Percentiles rank a stretch among this genome's conserved stretches.
Evolutionary conservation across 2,888 invertebrate species (phyloP).

Genomic region (Vandiemenella viatica): DNA sequence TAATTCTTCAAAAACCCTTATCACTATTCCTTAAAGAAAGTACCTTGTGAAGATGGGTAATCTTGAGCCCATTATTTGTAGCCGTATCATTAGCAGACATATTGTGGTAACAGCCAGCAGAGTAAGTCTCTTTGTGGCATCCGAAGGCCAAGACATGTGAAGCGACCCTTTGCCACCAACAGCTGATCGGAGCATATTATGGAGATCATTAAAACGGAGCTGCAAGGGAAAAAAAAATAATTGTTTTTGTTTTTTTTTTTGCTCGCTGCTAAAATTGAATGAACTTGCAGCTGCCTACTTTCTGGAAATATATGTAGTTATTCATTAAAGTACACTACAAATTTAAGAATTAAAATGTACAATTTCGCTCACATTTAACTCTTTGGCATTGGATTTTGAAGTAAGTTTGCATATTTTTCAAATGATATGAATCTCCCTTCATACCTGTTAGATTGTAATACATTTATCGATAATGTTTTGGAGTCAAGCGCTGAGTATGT

Average conservation of each 20-base stretch:
- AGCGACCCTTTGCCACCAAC: constrained; percentile 38
- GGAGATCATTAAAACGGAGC: constrained; percentile 35
- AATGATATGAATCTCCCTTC: too few species aligned
- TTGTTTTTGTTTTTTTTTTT: background rate
- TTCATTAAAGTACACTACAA: background rate
- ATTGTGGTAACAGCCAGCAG: constrained; percentile 69
- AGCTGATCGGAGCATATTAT: constrained; percentile 31
- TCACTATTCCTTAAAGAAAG: too few species aligned
- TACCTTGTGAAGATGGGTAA: constrained; percentile 85
- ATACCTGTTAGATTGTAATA: too few species aligned
- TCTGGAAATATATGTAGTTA: too few species aligned
- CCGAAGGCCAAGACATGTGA: constrained; percentile 39
- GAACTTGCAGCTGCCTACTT: too few species aligned
- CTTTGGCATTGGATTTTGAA: too few species aligned
- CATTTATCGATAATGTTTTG: too few species aligned
- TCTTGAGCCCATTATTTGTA: constrained; percentile 93
- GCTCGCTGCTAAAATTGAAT: too few species aligned
- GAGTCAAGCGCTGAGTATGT: too few species aligned
- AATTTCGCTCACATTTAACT: too few species aligned
- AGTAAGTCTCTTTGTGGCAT: constrained; percentile 58
- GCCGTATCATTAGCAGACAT: constrained; percentile 62
- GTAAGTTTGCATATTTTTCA: too few species aligned
- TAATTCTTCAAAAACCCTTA: too few species aligned
- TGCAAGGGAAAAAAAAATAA: constrained; percentile 21
- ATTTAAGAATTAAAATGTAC: background rate